phyloP scores from a whole-genome alignment of 1,140 invertebrate species.

The Asobara japonica region DNA sequence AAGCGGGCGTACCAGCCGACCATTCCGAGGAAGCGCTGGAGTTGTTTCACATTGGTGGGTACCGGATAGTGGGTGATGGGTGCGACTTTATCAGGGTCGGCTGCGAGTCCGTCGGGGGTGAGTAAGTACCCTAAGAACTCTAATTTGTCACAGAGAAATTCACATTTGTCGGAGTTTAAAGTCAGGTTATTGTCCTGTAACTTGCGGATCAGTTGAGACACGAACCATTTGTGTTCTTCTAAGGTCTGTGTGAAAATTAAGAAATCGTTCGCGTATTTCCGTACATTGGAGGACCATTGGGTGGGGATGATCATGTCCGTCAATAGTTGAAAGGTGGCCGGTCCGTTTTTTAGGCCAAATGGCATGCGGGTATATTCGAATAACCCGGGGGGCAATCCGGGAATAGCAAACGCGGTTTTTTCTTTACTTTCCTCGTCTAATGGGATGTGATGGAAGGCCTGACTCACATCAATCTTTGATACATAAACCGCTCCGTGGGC shows the following conservation, averaged over 20 bases:
- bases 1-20: neutral
- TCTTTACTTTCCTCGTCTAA: neutral
- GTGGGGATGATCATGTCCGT: too few species aligned
- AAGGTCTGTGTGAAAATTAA: neutral
- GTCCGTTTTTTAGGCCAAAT: too few species aligned
- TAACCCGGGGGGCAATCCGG: too few species aligned
- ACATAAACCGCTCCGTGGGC: neutral
- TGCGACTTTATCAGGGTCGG: too few species aligned
- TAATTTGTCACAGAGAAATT: neutral
- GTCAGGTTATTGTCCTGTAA: too few species aligned
- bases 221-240: conserved; percentile 2
- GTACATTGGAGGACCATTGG: too few species aligned
- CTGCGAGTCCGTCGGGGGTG: neutral
- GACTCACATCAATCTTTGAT: too few species aligned
- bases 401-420: conserved; percentile 28
- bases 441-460: conserved; percentile 22
- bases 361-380: conserved; percentile 20
- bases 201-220: neutral
- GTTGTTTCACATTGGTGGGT: neutral
- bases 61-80: neutral
- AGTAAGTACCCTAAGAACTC: neutral
- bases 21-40: conserved; percentile 15
- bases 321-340: too few species aligned
- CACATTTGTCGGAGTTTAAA: conserved; percentile 1
- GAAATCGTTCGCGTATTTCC: too few species aligned